Percentiles rank a stretch among this genome's conserved stretches.
phyloP scores from a whole-genome alignment of 2,888 invertebrate genomes.

The Cybosia mesomella region DNA sequence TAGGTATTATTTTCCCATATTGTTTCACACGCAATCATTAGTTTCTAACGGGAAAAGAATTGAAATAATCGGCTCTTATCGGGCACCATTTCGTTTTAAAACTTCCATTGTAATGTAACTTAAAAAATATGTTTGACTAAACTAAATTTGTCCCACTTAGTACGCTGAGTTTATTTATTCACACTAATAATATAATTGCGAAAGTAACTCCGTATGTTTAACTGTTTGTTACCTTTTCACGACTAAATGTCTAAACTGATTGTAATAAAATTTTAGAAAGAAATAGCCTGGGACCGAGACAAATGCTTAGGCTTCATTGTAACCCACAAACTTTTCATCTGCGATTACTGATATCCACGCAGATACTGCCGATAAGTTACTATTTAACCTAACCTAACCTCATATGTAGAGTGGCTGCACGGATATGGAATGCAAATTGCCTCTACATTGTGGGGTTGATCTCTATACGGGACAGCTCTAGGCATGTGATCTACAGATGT shows the following conservation, averaged over 20 bases:
- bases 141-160: not conserved
- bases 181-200: not conserved
- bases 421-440: too few relatives aligned
- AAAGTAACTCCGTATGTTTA: not conserved
- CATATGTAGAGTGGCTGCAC: too few relatives aligned
- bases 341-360: not conserved
- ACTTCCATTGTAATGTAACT: not conserved
- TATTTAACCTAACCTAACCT: too few relatives aligned
- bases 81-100: not conserved
- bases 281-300: not conserved
- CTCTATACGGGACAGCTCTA: too few relatives aligned
- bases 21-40: not conserved
- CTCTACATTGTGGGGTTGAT: too few relatives aligned
- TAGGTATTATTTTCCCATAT: not conserved
- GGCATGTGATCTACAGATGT: too few relatives aligned
- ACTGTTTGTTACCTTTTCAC: too few relatives aligned
- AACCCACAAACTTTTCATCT: not conserved
- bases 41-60: slow-evolving; percentile 9
- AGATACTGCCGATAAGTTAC: not conserved
- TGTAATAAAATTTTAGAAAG: not conserved
- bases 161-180: too few relatives aligned
- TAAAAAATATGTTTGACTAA: not conserved
- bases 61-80: slow-evolving; percentile 1
- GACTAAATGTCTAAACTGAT: not conserved
- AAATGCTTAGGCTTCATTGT: not conserved